Base-by-base conservation (phyloP, 1,140 invertebrate species). In the Protaetia brevitarsis region DNA sequence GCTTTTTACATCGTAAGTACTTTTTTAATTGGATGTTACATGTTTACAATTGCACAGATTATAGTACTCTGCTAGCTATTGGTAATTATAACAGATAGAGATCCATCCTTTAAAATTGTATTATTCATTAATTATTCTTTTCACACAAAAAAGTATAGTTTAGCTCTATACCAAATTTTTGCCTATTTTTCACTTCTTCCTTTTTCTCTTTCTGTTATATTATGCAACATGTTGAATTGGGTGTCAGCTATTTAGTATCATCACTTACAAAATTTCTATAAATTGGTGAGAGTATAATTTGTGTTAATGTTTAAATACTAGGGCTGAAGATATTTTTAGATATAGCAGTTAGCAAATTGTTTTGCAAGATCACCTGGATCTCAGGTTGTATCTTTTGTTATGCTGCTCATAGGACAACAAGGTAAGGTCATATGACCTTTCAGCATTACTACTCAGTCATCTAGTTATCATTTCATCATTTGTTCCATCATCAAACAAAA, bases 1-100 rank as follows among this genome's bases (percentile, higher is more conserved):
- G 97, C 79, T 96, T 97, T 76, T 80, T 97, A 57, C 96, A 98
- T 82, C 90, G 93, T 92, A 83, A 91, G 90, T 87, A 68, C 59
- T 68, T 2, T 23, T 21, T 6, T 1, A 16, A 23, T 6, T 51
- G 6, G 21, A 21, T 26, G 11, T n/a, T n/a, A n/a, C n/a, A 13
- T 6, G 3, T 8, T 51, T 51, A 23, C 16, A 51, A 51, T 51
- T 51, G 41, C 41, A 51, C 41, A 51, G 41, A 51, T 51, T 51
- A 51, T 51, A 19, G 26, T 51, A 51, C 41, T 51, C 41, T 51
- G 16, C 26, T 51, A 23, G 21, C 21, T 62, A 19, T 10, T 4
- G 4, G 59, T 21, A 31, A 34, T 62, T 62, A 31, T 31, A 31
- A 34, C 34, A 51, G 16, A 51, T 23, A 51, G 41, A 51, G 41